A percentile compares a stretch with the other conserved stretches of the same genome.
Evolutionary conservation across 2,113 vertebrate species (phyloP).

Genomic region (Xiphophorus maculatus): DNA sequence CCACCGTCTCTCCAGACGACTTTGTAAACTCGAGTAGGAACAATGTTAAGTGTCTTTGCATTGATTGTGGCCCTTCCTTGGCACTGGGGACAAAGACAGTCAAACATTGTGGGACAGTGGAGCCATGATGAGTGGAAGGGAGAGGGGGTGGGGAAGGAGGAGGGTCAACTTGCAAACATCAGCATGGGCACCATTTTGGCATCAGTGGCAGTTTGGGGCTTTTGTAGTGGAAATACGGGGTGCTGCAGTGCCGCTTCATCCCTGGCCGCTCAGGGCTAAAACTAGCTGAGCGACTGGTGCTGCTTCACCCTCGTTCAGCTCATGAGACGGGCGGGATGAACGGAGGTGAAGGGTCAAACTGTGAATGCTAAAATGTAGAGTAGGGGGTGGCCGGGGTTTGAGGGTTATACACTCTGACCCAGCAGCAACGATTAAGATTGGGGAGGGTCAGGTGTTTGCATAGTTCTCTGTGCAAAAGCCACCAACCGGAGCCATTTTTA

Average conservation of each 20-base stretch:
- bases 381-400: conserved; percentile 29
- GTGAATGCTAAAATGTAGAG: conserved; percentile 28
- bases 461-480: conserved; percentile 84
- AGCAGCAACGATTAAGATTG: conserved; percentile 80
- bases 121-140: conserved; percentile 39
- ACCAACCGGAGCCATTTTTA: conserved; percentile 77
- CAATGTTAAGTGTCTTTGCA: conserved; percentile 74
- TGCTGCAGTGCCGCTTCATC: conserved; percentile 59
- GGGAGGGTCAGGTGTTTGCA: conserved; percentile 82
- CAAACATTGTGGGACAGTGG: conserved; percentile 68
- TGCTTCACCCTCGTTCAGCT: conserved; percentile 25
- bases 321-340: background rate
- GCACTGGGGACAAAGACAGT: conserved; percentile 77
- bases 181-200: conserved; percentile 69
- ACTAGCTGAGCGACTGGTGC: conserved; percentile 59
- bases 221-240: conserved; percentile 46
- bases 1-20: conserved; percentile 73
- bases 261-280: conserved; percentile 56
- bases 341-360: conserved; percentile 28
- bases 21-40: conserved; percentile 73
- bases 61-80: conserved; percentile 81
- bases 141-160: background rate
- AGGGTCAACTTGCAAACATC: conserved; percentile 51
- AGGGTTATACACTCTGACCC: conserved; percentile 79
- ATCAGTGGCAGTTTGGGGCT: conserved; percentile 75